These are phyloP conservation scores for Mesopsocus fuscifrons DNA, from an alignment of 2,888 invertebrate genomes.

Conservation along the genomic window DNA sequence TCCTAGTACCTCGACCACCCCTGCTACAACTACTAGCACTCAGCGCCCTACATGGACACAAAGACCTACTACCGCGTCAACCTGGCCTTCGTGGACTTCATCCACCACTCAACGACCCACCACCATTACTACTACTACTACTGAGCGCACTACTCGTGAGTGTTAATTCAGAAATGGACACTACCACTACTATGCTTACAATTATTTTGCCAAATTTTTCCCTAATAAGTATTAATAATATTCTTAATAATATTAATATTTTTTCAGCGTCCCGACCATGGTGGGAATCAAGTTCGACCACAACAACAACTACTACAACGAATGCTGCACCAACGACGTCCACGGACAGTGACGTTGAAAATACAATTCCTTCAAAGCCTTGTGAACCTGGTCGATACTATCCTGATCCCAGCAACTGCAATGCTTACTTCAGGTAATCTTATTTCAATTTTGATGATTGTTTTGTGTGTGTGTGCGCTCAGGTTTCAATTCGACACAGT, in stretches of 20 bases:
- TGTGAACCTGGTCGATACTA: conserved; percentile 30
- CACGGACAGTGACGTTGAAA: conserved; percentile 22
- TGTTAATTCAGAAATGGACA: no score
- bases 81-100: conserved; percentile 21
- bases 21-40: conserved; percentile 13
- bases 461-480: no score
- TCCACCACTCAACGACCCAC: conserved; percentile 18
- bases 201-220: no score
- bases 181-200: no score
- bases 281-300: no score
- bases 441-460: no score
- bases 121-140: conserved; percentile 12
- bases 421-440: conserved; percentile 44
- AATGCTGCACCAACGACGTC: conserved; percentile 28
- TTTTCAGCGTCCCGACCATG: conserved; percentile 12
- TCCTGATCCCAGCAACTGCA: conserved; percentile 48
- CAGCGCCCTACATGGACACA: conserved; percentile 16
- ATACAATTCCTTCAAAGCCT: conserved; percentile 13
- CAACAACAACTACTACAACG: conserved; percentile 20
- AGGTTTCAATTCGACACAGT: no score
- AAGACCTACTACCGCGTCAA: conserved; percentile 17
- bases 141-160: no score
- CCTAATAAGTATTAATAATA: no score
- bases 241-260: no score
- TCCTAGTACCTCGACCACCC: no score